A percentile compares a stretch with the other conserved stretches of the same genome.
Conservation (phyloP, 1,140 invertebrate genomes). For the Sipha flava region DNA sequence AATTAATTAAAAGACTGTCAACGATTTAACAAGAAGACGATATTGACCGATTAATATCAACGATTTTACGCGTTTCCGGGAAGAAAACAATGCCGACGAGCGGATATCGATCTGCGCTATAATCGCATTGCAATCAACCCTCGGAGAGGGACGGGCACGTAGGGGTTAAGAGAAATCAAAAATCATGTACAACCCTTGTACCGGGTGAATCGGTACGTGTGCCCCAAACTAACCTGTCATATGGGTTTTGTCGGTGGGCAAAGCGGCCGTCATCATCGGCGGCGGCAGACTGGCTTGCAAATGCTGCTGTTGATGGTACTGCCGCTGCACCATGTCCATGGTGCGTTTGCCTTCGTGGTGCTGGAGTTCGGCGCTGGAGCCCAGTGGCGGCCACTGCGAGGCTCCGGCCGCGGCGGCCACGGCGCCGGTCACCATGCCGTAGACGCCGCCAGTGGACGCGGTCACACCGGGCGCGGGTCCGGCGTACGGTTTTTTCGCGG, state of each 20-base stretch:
- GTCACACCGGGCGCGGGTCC: conserved; percentile 27
- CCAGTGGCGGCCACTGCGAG: conserved; percentile 18
- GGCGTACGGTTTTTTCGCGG: conserved; percentile 23
- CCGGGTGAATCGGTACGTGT: no score
- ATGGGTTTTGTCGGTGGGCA: conserved; percentile 19
- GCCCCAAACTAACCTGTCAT: background rate
- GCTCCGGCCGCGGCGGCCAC: conserved; percentile 16
- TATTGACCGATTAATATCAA: no score
- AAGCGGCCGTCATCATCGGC: conserved; percentile 20
- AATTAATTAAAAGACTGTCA: no score
- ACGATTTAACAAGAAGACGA: no score
- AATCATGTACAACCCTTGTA: no score
- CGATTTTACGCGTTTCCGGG: no score
- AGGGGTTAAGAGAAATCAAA: no score
- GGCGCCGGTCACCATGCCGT: conserved; percentile 18
- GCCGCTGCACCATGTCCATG: background rate
- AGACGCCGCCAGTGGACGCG: conserved; percentile 8
- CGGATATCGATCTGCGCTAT: no score
- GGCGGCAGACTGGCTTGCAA: conserved; percentile 19
- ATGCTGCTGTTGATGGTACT: background rate
- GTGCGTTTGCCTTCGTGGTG: conserved; percentile 19
- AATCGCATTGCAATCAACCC: no score
- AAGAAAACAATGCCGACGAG: no score
- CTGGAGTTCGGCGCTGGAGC: conserved; percentile 18
- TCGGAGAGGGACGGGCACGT: no score